Percentiles rank a stretch among this genome's conserved stretches.
phyloP scores from a whole-genome alignment of 2,888 invertebrate genomes.

The Drosophila barbarae region DNA sequence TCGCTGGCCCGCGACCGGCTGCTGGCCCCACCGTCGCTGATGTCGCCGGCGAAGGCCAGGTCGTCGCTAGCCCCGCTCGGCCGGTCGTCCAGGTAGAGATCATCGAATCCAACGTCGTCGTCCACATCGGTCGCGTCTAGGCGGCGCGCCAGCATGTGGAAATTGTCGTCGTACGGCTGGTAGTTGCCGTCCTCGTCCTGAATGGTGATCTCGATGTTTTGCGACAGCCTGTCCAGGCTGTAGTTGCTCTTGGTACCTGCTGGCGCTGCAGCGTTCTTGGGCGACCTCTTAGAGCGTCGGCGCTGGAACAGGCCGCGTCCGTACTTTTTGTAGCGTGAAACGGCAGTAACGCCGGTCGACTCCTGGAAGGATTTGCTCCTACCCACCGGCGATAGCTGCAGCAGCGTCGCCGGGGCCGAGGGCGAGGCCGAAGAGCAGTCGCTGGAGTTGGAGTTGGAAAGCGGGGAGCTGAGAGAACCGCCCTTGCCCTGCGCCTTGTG shows the following conservation, averaged over 20 bases:
- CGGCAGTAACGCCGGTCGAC: constrained; percentile 62
- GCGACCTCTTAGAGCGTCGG: constrained; percentile 75
- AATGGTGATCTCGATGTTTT: constrained; percentile 79
- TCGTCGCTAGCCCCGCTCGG: constrained; percentile 63
- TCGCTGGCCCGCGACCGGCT: constrained; percentile 70
- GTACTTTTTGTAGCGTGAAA: constrained; percentile 72
- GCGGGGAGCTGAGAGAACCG: constrained; percentile 69
- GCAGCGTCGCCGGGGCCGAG: constrained; percentile 46
- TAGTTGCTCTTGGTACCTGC: constrained; percentile 71
- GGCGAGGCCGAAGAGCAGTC: constrained; percentile 75
- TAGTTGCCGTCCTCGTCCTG: constrained; percentile 79
- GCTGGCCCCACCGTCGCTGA: constrained; percentile 74
- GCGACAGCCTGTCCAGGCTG: constrained; percentile 77
- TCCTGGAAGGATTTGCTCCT: constrained; percentile 80
- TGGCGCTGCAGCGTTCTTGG: constrained; percentile 47
- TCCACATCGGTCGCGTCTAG: constrained; percentile 44
- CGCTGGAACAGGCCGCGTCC: constrained; percentile 76
- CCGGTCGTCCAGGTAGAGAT: constrained; percentile 69
- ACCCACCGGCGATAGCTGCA: constrained; percentile 70
- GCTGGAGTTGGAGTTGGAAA: constrained; percentile 70
- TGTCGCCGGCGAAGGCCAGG: constrained; percentile 70
- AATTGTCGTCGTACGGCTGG: constrained; percentile 77
- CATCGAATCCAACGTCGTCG: constrained; percentile 63
- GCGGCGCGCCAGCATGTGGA: constrained; percentile 60
- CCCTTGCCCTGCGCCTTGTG: constrained; percentile 64